Evolutionary conservation across 2,113 vertebrate genomes (phyloP).

Genomic region (Hippocampus mohnikei): DNA sequence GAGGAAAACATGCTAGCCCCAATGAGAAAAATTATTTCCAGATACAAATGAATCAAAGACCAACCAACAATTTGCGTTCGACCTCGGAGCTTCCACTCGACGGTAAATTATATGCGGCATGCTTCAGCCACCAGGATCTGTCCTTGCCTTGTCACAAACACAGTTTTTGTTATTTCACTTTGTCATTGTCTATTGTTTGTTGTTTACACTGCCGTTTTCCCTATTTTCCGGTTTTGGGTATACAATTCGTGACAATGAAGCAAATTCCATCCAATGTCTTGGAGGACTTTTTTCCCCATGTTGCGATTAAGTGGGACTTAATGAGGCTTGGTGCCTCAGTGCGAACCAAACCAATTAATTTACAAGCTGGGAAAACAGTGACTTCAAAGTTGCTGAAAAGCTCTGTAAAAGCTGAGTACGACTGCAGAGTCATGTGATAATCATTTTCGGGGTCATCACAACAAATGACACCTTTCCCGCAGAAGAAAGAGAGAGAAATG

Average conservation of each 20-base stretch:
- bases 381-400: constrained; percentile 3
- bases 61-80: background rate
- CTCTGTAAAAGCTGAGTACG: background rate
- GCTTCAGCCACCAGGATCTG: background rate
- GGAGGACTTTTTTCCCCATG: background rate
- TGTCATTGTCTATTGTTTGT: background rate
- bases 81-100: background rate
- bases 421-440: background rate
- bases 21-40: too few species aligned
- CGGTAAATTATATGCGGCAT: background rate
- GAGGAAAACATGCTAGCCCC: background rate
- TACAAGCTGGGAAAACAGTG: background rate
- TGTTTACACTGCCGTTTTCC: background rate
- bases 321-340: constrained; percentile 1
- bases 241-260: background rate
- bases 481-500: constrained; percentile 4
- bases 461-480: background rate
- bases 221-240: too few species aligned
- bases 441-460: constrained; percentile 8
- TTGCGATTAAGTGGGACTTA: background rate
- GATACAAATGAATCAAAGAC: background rate
- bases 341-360: constrained; percentile 1
- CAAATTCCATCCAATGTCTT: background rate
- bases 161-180: background rate
- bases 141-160: too few species aligned